These are phyloP conservation scores for Drosophila buzzatii DNA, from an alignment of 2,888 invertebrate species.

Conservation along the genomic window DNA sequence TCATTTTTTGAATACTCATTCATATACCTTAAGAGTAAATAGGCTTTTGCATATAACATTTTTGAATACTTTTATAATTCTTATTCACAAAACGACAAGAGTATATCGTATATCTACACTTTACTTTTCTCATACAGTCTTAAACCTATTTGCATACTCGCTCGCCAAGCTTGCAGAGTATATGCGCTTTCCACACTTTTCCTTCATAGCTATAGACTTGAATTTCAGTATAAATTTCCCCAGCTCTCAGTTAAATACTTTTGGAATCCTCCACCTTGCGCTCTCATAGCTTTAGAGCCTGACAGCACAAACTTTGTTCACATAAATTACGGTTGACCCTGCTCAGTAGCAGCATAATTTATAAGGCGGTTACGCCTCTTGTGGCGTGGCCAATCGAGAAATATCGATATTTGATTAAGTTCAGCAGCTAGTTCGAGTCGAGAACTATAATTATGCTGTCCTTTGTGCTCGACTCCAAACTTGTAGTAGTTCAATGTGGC, in stretches of 20 bases:
- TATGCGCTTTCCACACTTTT: background rate
- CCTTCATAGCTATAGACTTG: background rate
- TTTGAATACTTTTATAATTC: background rate
- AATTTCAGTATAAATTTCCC: background rate
- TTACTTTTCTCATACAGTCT: background rate
- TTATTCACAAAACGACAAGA: background rate
- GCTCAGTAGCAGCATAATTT: background rate
- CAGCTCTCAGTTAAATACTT: background rate
- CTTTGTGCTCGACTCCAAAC: background rate
- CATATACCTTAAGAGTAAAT: background rate
- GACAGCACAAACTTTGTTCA: background rate
- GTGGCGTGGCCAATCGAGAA: background rate
- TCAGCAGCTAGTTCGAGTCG: background rate
- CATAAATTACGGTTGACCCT: background rate
- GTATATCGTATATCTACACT: background rate
- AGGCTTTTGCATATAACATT: background rate
- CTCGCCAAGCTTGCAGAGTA: background rate
- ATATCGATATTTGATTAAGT: slow-evolving; percentile 9
- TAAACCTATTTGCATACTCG: background rate
- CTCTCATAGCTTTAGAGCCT: background rate
- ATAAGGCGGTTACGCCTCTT: background rate
- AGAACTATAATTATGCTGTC: background rate
- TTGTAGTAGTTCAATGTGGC: background rate
- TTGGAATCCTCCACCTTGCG: background rate
- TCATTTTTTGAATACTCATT: background rate